Percentiles rank a stretch among this genome's conserved stretches.
Evolutionary conservation across 2,113 vertebrate genomes (phyloP).

Genomic region (Mormoops blainvillei): DNA sequence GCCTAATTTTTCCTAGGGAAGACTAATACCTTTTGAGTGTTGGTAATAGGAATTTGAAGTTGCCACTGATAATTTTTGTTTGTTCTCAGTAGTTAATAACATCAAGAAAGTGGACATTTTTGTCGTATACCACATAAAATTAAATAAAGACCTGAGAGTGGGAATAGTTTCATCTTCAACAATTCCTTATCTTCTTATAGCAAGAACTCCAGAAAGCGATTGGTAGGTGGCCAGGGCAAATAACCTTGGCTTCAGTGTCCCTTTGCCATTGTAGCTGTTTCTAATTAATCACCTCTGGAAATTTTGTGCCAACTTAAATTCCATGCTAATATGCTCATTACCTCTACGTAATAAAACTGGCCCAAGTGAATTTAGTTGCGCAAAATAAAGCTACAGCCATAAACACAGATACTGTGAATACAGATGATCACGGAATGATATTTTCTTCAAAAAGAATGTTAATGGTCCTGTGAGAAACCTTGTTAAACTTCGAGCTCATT

Average conservation of each 20-base stretch:
- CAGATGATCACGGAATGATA: background rate
- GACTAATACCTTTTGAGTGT: background rate
- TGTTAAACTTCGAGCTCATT: background rate
- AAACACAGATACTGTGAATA: slow-evolving; percentile 12
- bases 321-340: background rate
- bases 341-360: background rate
- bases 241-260: background rate
- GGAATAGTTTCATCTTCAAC: background rate
- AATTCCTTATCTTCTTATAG: slow-evolving; percentile 15
- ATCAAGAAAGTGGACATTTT: background rate
- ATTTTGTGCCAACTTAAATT: slow-evolving; percentile 28
- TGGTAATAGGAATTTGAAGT: background rate
- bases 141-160: background rate
- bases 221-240: background rate
- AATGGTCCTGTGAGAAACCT: background rate
- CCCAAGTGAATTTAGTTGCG: background rate
- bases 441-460: slow-evolving; percentile 13
- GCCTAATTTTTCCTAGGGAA: background rate
- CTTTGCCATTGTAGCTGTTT: background rate
- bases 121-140: background rate
- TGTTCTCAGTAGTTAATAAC: background rate
- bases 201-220: background rate
- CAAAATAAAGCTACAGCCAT: background rate
- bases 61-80: background rate
- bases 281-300: slow-evolving; percentile 36